phyloP scores from a whole-genome alignment of 2,113 vertebrate genomes.

The Bufo bufo region DNA sequence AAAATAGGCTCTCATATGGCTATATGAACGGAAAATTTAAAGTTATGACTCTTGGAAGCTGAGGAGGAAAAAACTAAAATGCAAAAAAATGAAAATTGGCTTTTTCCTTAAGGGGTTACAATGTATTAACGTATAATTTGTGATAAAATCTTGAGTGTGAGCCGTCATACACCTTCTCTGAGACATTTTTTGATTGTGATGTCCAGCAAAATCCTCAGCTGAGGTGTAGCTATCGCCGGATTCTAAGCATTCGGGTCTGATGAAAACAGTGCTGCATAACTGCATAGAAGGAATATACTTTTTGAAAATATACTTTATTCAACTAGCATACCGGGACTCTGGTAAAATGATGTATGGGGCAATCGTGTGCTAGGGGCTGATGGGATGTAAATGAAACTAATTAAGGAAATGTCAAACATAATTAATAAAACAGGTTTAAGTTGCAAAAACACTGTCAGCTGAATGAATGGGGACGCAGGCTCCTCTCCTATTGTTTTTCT shows the following conservation, averaged over 20 bases:
- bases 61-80: too few relatives aligned
- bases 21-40: too few relatives aligned
- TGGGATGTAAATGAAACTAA: constrained; percentile 83
- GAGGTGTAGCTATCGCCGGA: too few relatives aligned
- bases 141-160: too few relatives aligned
- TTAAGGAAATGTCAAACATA: constrained; percentile 83
- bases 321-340: constrained; percentile 71
- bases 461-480: constrained; percentile 80
- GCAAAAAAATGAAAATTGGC: too few relatives aligned
- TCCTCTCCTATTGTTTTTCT: constrained; percentile 67
- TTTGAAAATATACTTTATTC: constrained; percentile 64
- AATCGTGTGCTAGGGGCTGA: constrained; percentile 87
- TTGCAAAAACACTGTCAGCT: constrained; percentile 80
- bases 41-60: too few relatives aligned
- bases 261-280: constrained; percentile 61
- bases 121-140: too few relatives aligned
- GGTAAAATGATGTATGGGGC: constrained; percentile 86
- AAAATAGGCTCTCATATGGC: too few relatives aligned
- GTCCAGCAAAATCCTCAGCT: not conserved
- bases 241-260: not conserved
- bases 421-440: constrained; percentile 83
- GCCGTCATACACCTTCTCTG: too few relatives aligned
- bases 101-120: too few relatives aligned
- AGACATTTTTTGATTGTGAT: not conserved
- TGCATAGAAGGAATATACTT: constrained; percentile 41